phyloP scores from a whole-genome alignment of 2,888 invertebrate genomes.

The Netelia inedita region DNA sequence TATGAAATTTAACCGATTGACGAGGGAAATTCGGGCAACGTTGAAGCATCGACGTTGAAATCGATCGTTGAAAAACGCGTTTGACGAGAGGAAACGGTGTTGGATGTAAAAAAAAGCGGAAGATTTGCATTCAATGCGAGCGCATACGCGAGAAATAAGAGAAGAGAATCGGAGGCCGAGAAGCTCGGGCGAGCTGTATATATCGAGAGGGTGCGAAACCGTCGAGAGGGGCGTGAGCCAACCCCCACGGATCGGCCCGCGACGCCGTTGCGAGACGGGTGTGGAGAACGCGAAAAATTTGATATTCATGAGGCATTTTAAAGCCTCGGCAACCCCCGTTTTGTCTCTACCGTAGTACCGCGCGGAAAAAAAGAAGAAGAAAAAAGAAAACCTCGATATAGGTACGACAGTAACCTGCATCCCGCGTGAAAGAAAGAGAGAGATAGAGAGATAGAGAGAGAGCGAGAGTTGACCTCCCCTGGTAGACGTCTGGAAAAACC shows the following conservation, averaged over 20 bases:
- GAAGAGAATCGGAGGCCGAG: not conserved
- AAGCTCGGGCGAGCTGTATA: slow-evolving; percentile 20
- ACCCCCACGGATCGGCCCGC: slow-evolving; percentile 31
- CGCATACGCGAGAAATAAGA: slow-evolving; percentile 50
- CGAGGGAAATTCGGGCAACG: not conserved
- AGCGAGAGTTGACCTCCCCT: slow-evolving; percentile 13
- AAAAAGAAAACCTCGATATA: slow-evolving; percentile 67
- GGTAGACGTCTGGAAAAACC: slow-evolving; percentile 74
- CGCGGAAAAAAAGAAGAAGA: not conserved
- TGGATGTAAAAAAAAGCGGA: slow-evolving; percentile 3
- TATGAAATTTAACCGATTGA: not conserved
- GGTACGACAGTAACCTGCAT: slow-evolving; percentile 61
- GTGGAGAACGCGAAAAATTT: slow-evolving; percentile 74
- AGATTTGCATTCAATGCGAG: slow-evolving; percentile 57
- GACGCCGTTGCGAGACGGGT: slow-evolving; percentile 40
- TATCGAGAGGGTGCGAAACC: slow-evolving; percentile 60
- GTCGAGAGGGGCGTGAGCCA: slow-evolving; percentile 57
- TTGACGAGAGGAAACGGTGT: slow-evolving; percentile 8
- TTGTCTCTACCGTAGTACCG: slow-evolving; percentile 43
- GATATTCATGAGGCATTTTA: slow-evolving; percentile 81
- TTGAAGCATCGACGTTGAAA: slow-evolving; percentile 27
- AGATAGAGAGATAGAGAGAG: slow-evolving; percentile 18
- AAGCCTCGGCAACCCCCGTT: slow-evolving; percentile 73
- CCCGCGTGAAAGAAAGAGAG: not conserved
- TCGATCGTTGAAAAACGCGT: slow-evolving; percentile 22